Evolutionary conservation across 2,113 vertebrate species (phyloP).

Genomic region (Xenopus borealis): DNA sequence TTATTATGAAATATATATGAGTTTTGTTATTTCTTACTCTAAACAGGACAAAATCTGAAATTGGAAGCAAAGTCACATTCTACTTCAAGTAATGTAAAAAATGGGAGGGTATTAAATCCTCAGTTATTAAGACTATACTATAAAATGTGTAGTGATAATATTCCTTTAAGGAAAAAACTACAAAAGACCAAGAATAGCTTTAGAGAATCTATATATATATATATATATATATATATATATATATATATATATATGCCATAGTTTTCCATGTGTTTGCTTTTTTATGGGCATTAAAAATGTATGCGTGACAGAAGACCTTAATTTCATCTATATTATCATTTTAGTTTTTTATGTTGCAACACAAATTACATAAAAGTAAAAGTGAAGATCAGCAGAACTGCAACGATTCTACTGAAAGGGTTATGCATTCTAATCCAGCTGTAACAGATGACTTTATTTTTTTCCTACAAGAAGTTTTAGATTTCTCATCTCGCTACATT

Average conservation of each 20-base stretch:
- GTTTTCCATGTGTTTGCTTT: not conserved
- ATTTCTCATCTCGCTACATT: constrained; percentile 58
- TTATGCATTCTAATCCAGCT: constrained; percentile 61
- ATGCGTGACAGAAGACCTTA: constrained; percentile 48
- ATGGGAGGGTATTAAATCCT: no score
- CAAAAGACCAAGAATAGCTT: no score
- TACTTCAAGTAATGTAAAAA: no score
- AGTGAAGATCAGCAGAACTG: constrained; percentile 65
- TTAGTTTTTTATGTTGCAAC: constrained; percentile 70
- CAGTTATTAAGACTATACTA: no score
- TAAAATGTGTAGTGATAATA: no score
- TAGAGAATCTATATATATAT: not conserved
- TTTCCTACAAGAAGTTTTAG: constrained; percentile 65
- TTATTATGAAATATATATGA: no score
- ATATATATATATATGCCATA: not conserved
- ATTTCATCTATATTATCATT: constrained; percentile 65
- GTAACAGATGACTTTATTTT: constrained; percentile 71
- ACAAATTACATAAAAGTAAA: constrained; percentile 66
- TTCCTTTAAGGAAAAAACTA: no score
- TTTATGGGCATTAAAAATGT: constrained; percentile 28
- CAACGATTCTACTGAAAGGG: constrained; percentile 64
- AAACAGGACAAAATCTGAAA: no score
- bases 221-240: not conserved
- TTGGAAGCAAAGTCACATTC: no score
- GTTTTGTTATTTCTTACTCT: no score